These are phyloP conservation scores for Periophthalmus magnuspinnatus DNA, from an alignment of 2,797 vertebrate genomes.

Conservation along the genomic window DNA sequence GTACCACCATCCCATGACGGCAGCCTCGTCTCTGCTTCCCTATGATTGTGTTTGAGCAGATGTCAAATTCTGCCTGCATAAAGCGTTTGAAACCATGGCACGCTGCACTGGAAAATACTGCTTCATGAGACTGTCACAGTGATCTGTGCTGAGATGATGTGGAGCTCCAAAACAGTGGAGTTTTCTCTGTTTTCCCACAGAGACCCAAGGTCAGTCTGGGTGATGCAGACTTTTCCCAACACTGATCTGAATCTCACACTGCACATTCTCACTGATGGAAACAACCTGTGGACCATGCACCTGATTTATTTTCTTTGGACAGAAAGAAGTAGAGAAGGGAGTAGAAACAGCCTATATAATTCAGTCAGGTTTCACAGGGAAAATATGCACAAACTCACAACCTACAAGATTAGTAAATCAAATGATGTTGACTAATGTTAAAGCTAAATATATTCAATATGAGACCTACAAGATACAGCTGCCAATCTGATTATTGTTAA, in stretches of 20 bases:
- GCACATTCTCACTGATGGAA: constrained; percentile 20
- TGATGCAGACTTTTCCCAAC: constrained; percentile 13
- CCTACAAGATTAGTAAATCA: constrained; percentile 32
- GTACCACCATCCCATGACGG: constrained; percentile 19
- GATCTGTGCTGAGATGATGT: constrained; percentile 25
- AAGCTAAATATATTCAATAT: background rate
- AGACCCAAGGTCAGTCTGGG: constrained; percentile 19
- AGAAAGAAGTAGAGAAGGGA: background rate
- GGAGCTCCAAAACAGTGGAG: constrained; percentile 7
- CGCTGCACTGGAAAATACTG: constrained; percentile 24
- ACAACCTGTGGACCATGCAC: constrained; percentile 16
- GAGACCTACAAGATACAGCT: background rate
- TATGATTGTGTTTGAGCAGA: constrained; percentile 23
- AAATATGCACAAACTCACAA: constrained; percentile 4
- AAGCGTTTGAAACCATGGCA: constrained; percentile 17
- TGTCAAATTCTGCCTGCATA: constrained; percentile 13
- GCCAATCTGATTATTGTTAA: background rate
- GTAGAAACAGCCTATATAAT: constrained; percentile 20
- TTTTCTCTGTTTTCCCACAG: constrained; percentile 35
- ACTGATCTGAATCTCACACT: constrained; percentile 8
- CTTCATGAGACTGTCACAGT: constrained; percentile 14
- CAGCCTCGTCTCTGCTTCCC: constrained; percentile 12
- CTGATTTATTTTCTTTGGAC: constrained; percentile 20
- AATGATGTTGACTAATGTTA: background rate
- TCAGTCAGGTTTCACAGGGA: constrained; percentile 11